Evolutionary conservation across 2,113 vertebrate species (phyloP), one percentile per base, ranked within the genome.

Genomic region (Equus przewalskii): DNA sequence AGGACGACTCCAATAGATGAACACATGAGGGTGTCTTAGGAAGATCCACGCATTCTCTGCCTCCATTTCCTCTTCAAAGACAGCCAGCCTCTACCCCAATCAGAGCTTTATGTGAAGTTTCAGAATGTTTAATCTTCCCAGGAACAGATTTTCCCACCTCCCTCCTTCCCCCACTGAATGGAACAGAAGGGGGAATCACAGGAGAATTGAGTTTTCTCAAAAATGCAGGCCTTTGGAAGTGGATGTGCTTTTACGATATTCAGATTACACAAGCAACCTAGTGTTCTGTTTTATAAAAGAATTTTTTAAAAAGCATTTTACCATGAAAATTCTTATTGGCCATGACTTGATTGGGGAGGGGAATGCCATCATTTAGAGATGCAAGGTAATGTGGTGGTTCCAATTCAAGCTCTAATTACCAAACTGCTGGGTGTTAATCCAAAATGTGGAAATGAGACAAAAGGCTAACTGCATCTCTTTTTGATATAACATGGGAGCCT

Each of bases 141-240:
- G 24, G 54, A 92, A 89, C 30, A 96, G 9, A 92, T 36, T 79
- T 73, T 51, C 76, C 19, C 13, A 30, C 49, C 36, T 88, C 12
- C 36, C 30, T 56, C 18, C 51, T 94, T 70, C 14, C 78, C 49
- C 15, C 41, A 78, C 15, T 65, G 54, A 89, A 19, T 72, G 9
- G 2, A 83, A 83, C 56, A 82, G 30, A 88, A 91, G 28, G 46
- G 30, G 65, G 26, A 96, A 51, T 51, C 26, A 56, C 9, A 73
- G 21, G 41, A 91, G 13, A 85, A 94, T 60, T 44, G 12, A 85
- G 9, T 94, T 89, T 96, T 79, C 54, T 96, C 94, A 60, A 30
- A 88, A 78, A 70, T 64, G 5, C 58, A 82, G 18, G 16, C 21
- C 62, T 89, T 78, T 65, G 62, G 41, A 88, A 10, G 64, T 73